These are phyloP conservation scores for Himalopsyche kuldschensis DNA, from an alignment of 2,888 invertebrate genomes.

Conservation along the genomic window DNA sequence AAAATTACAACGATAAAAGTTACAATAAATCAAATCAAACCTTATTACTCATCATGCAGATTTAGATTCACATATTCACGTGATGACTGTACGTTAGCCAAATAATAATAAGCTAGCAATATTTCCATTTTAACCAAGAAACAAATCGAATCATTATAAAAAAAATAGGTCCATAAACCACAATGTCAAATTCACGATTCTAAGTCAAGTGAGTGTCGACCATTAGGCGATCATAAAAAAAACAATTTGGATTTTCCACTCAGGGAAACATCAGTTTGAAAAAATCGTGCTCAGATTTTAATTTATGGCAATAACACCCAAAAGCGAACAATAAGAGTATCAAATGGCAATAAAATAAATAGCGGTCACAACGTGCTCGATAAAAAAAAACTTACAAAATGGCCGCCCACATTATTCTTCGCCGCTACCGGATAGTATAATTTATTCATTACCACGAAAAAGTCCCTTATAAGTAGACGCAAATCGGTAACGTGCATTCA, in stretches of 20 bases:
- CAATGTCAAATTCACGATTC: background rate
- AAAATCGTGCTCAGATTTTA: background rate
- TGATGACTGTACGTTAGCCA: too few species aligned
- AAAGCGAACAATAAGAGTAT: background rate
- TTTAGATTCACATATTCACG: too few species aligned
- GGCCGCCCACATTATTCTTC: background rate
- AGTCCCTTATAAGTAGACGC: background rate
- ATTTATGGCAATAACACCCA: background rate
- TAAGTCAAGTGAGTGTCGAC: background rate
- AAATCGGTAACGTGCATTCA: background rate
- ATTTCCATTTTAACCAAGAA: too few species aligned
- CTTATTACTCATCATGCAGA: too few species aligned
- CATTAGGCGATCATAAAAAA: background rate
- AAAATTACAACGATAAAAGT: too few species aligned
- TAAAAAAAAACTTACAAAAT: background rate
- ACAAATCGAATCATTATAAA: too few species aligned
- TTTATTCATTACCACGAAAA: background rate
- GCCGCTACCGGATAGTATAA: background rate
- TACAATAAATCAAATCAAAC: too few species aligned
- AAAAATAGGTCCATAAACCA: background rate
- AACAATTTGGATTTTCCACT: background rate
- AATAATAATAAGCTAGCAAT: too few species aligned
- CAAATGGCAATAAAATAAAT: background rate
- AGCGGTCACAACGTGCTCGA: background rate
- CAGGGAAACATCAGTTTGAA: background rate